Evolutionary conservation across 2,113 vertebrate species (phyloP).

Genomic region (Rhagologus leucostigma): DNA sequence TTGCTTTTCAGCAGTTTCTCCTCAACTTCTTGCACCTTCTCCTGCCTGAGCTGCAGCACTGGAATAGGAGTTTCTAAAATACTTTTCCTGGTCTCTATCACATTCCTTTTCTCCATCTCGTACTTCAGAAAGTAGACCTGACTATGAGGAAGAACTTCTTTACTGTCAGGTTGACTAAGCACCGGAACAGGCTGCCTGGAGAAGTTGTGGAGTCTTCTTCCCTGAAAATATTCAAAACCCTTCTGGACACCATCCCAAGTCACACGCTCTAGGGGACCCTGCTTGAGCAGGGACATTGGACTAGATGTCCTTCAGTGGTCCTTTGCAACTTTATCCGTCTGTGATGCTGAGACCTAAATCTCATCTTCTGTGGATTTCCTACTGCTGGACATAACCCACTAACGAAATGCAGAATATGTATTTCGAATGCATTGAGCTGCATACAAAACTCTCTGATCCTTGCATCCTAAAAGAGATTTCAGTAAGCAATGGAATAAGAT

Average conservation of each 20-base stretch:
- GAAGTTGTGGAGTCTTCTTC: background rate
- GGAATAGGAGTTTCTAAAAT: background rate
- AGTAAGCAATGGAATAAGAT: background rate
- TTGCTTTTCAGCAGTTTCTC: conserved; percentile 37
- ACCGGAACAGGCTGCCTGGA: background rate
- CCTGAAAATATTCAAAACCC: background rate
- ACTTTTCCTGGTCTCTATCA: background rate
- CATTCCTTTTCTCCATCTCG: background rate
- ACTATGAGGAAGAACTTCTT: background rate
- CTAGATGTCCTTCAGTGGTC: background rate
- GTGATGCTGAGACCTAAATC: background rate
- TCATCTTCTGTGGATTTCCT: background rate
- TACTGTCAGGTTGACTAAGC: background rate
- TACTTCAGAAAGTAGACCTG: background rate
- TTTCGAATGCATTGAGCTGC: background rate
- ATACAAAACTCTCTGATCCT: background rate
- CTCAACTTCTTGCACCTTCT: background rate
- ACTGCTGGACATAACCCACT: background rate
- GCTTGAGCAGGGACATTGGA: background rate
- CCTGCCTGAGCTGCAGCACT: background rate
- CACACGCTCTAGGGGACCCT: background rate
- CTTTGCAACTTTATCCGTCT: background rate
- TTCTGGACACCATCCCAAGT: background rate
- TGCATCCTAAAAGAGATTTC: background rate
- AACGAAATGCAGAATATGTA: background rate